Conservation (phyloP, 2,888 invertebrate species). For the Eupithecia pulchellata region DNA sequence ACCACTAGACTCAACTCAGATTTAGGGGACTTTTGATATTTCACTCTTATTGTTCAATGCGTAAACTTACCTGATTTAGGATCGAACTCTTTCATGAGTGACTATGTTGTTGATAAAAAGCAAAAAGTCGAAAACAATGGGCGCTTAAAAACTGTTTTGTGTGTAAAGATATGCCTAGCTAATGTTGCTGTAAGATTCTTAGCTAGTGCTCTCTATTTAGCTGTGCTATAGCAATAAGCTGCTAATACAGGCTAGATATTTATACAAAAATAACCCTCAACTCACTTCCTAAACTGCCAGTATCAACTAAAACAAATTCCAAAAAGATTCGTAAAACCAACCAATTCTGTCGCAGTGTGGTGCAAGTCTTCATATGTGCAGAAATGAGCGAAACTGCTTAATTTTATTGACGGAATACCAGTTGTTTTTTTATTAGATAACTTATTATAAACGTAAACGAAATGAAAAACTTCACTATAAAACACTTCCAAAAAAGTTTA, state of each 20-base stretch:
- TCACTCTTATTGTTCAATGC: not conserved
- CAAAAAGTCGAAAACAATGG: not conserved
- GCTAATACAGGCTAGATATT: not conserved
- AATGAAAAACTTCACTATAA: no score
- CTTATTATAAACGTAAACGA: no score
- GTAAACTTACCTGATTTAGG: not conserved
- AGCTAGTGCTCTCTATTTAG: not conserved
- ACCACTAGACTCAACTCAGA: not conserved
- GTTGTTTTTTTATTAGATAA: no score
- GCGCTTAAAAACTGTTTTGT: not conserved
- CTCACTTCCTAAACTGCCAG: not conserved
- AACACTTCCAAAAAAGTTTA: no score
- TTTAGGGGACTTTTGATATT: not conserved
- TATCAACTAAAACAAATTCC: not conserved
- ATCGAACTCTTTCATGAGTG: not conserved
- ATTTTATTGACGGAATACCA: no score
- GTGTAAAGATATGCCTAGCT: constrained; percentile 1
- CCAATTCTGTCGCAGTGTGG: not conserved
- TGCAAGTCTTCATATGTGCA: not conserved
- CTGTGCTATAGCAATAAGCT: constrained; percentile 9
- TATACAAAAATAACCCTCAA: not conserved
- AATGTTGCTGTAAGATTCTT: not conserved
- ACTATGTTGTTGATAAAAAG: not conserved
- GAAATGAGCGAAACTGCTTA: not conserved
- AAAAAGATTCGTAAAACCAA: not conserved